These are phyloP conservation scores for Morone saxatilis DNA, from an alignment of 2,113 vertebrate genomes.

Conservation along the genomic window DNA sequence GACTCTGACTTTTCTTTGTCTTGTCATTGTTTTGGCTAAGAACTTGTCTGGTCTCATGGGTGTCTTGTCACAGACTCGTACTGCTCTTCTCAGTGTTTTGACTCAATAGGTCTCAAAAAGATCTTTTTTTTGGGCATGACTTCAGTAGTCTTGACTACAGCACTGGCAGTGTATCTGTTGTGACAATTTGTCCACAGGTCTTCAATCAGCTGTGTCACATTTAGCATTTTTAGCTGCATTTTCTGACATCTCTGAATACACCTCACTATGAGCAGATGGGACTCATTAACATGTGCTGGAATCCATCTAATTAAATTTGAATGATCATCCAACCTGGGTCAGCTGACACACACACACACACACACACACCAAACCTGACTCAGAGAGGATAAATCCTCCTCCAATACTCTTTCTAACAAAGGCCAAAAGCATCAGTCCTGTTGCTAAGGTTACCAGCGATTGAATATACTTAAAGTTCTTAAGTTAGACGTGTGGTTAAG, in stretches of 20 bases:
- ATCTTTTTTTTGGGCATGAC: neutral
- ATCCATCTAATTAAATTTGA: conserved; percentile 2
- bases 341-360: neutral
- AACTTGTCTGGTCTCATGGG: no score
- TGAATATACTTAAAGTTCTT: neutral
- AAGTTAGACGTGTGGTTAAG: neutral
- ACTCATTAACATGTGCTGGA: conserved; percentile 4
- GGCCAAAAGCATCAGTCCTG: neutral
- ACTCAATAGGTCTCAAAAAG: no score
- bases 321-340: conserved; percentile 5
- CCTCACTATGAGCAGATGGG: neutral
- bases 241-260: neutral
- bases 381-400: neutral
- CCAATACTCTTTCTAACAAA: neutral
- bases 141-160: neutral
- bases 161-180: neutral
- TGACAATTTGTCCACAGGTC: neutral
- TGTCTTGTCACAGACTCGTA: no score
- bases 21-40: no score
- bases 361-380: neutral
- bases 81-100: no score
- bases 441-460: neutral
- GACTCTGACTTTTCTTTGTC: no score
- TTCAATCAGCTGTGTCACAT: neutral
- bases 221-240: neutral